Conservation (phyloP, 2,113 vertebrate genomes). For the Sus scrofa region T2T-Sscrofa CM000820.6:2316501-2317000, state of each 20-base stretch:
- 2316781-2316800: neutral
- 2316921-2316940: neutral
- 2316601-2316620: neutral
- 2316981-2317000: no score
- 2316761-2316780: neutral
- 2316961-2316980: no score
- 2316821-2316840: neutral
- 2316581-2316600: neutral
- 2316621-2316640: neutral
- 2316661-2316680: neutral
- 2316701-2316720: neutral
- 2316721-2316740: neutral
- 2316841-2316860: neutral
- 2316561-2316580: neutral
- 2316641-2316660: neutral
- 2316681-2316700: neutral
- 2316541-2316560: neutral
- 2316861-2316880: neutral
- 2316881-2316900: neutral
- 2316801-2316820: neutral
- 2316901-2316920: neutral
- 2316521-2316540: neutral
- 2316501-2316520: neutral
- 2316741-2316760: neutral
- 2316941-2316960: no score